Base-by-base conservation (phyloP, 2,797 vertebrate genomes). In the Acropternis orthonyx region DNA sequence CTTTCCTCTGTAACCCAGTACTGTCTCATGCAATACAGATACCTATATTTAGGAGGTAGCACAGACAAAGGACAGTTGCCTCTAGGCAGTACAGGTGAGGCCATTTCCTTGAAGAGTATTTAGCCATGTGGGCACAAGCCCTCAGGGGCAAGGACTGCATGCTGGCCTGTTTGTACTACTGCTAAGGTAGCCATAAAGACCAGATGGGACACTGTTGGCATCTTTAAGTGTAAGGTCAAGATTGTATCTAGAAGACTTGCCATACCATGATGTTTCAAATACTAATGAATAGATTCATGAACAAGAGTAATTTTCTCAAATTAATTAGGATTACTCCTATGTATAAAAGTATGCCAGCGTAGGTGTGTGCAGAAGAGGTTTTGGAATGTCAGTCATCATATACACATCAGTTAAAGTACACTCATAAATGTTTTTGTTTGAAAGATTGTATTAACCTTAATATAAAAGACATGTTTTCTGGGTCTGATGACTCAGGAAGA, bases 401-500 rank as follows among this genome's bases (percentile, higher is more conserved):
- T 41, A 95, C 5, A 84, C 92, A 96, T 93, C 95, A 96, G 94
- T 95, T 93, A 94, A 91, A 91, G 56, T 68, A 95, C 68, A 89
- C 18, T 95, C 92, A 94, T 87, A 82, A 89, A 92, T 85, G 74
- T 61, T 97, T 90, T 94, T 5, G 23, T 83, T 92, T 95, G 81
- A 81, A 95, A 85, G 84, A 93, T 72, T 92, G 88, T 80, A 85
- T 69, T 83, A 91, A 90, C 80, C 81, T 96, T 94, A 94, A 95
- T 87, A 93, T n/a, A 87, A 96, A 96, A 96, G 90, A 95, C 43
- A 18, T 55, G 92, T 93, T 96, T 96, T 95, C 95, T 96, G 94
- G 86, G 49, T 90, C 93, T 90, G 89, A 96, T 96, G 95, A 97
- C 92, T 96, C 96, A 95, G 80, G 85, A 76, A 90, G 85, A 89